Percentiles rank a stretch among this genome's conserved stretches.
Evolutionary conservation across 2,797 vertebrate genomes (phyloP).

Genomic region (Psittacula echo): DNA sequence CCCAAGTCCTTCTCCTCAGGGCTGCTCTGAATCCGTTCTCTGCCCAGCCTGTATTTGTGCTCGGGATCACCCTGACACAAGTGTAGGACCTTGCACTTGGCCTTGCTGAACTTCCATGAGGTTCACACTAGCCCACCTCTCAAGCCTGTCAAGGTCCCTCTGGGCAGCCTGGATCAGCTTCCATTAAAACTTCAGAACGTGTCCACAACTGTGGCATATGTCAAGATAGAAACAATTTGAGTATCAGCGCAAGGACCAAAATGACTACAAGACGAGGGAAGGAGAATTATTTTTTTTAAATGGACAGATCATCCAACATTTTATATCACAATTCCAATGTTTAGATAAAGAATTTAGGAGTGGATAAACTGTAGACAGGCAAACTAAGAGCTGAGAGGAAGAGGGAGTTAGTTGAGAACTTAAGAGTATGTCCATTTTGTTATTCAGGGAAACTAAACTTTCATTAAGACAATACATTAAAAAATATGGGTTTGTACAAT

Average conservation of each 20-base stretch:
- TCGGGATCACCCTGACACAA: not conserved
- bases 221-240: not conserved
- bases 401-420: not conserved
- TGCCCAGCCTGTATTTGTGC: not conserved
- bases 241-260: not conserved
- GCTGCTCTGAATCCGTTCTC: not conserved
- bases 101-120: not conserved
- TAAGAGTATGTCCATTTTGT: not conserved
- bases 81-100: not conserved
- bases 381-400: not conserved
- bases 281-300: not conserved
- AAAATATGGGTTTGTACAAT: not conserved
- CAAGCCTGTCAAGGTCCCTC: not conserved
- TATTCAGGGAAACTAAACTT: not conserved
- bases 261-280: not conserved
- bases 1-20: not conserved
- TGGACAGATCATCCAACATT: not conserved
- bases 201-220: not conserved
- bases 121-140: not conserved
- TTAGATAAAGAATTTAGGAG: not conserved
- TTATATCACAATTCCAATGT: not conserved
- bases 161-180: not conserved
- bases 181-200: not conserved
- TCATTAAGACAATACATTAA: not conserved
- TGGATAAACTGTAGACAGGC: not conserved